Evolutionary conservation across 2,113 vertebrate species (phyloP).

Genomic region (Archocentrus centrarchus): DNA sequence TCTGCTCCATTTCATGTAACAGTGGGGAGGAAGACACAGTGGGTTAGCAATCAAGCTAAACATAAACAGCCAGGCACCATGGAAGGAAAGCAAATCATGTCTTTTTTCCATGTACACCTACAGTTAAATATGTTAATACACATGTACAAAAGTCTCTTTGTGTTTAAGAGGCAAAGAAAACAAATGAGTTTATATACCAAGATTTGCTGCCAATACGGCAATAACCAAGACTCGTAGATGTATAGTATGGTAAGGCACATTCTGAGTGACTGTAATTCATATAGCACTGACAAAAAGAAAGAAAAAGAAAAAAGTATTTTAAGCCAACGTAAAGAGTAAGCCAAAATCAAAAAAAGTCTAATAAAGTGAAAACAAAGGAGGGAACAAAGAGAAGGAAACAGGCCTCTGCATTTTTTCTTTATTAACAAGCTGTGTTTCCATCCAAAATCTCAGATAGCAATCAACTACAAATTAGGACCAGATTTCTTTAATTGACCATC

Average conservation of each 20-base stretch:
- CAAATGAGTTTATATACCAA: conserved; percentile 17
- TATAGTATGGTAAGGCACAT: background rate
- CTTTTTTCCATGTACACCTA: conserved; percentile 63
- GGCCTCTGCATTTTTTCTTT: conserved; percentile 38
- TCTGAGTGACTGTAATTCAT: background rate
- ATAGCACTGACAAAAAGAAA: background rate
- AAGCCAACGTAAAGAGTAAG: background rate
- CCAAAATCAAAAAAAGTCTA: conserved; percentile 28
- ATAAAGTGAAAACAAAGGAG: conserved; percentile 45
- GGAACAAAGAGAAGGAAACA: conserved; percentile 33
- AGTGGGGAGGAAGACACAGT: conserved; percentile 53
- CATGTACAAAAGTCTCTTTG: conserved; percentile 46
- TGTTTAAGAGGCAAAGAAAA: conserved; percentile 35
- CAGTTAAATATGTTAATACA: conserved; percentile 32
- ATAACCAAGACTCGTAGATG: background rate
- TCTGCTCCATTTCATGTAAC: conserved; percentile 49
- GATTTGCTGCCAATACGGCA: conserved; percentile 26
- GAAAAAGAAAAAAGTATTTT: conserved; percentile 5
- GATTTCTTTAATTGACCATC: conserved; percentile 68
- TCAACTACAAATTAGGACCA: conserved; percentile 71
- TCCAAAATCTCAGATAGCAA: conserved; percentile 64
- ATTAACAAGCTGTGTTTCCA: conserved; percentile 50
- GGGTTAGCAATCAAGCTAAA: conserved; percentile 72
- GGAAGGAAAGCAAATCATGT: conserved; percentile 68
- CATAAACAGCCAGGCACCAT: conserved; percentile 62